Conservation (phyloP, 30 jellyfish, hydroid and myxozoan species). For the Calvadosia cruxmelitensis region DNA sequence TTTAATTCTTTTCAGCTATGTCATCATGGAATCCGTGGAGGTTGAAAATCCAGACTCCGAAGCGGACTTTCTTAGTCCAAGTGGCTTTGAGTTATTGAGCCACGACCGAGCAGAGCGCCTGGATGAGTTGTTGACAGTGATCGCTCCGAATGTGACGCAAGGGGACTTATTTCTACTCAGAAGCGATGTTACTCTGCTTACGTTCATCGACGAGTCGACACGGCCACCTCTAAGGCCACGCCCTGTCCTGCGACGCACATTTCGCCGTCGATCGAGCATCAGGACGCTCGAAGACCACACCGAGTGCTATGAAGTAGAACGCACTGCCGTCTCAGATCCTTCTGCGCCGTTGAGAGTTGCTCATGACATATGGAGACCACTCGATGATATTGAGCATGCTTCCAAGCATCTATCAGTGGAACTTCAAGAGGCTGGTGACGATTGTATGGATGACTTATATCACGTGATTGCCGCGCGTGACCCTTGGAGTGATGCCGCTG, state of each 20-base stretch:
- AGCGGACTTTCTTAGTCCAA: background rate
- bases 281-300: background rate
- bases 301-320: background rate
- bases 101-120: background rate
- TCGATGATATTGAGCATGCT: background rate
- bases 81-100: background rate
- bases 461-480: background rate
- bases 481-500: background rate
- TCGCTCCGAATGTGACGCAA: background rate
- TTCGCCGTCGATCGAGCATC: background rate
- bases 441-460: background rate
- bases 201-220: background rate
- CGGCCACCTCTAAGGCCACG: background rate
- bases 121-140: background rate
- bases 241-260: background rate
- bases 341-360: background rate
- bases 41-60: background rate
- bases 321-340: background rate
- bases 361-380: background rate
- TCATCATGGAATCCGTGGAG: background rate
- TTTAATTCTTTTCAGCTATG: background rate
- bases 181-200: background rate
- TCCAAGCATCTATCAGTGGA: background rate
- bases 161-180: background rate
- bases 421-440: background rate